Evolutionary conservation across 92 coral and sea anemone genomes (phyloP), one percentile per base, ranked within the genome.

Genomic region (Umimayanthus kanabou): DNA sequence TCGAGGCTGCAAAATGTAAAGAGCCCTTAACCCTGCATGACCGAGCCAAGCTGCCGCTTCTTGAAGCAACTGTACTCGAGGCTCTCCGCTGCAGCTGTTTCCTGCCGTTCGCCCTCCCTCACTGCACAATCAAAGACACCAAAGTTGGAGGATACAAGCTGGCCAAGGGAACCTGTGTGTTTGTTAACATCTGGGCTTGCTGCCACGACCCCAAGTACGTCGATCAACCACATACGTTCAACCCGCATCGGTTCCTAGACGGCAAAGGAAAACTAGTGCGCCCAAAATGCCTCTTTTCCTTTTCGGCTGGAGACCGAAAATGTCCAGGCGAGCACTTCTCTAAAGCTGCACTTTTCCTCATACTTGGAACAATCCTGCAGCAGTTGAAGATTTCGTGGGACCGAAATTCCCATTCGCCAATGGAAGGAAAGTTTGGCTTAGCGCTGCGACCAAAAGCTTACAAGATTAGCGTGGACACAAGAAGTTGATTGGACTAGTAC

Each of bases 31-130:
- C 94, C 4, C 91, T 97, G 74, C 84, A 91, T 55, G 99, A 97
- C 92, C 92, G 80, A 89, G 86, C 86, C 69, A 92, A 89, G 43
- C 89, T 97, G 79, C 99, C 98, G 16, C 95, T 95, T 57, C 92
- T 95, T 33, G 98, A 97, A 80, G 99, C 99, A 37, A 95, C 98
- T 50, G 92, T 97, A 20, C 90, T 95, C 65, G 99, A 97, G 89
- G 92, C 88, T 20, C 94, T 97, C 1, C 96, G 99, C 61, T 77
- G 87, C 76, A 97, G 99, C 91, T 91, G 98, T 71, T 94, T 95
- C 74, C 71, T 94, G 64, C 99, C 99, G 39, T 94, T 95, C 55
- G 99, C 97, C n/a, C 77, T 97, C 55, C 99, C 99, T 6, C 99
- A 97, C 84, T 97, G 91, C 92, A 96, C 99, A 29, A 93, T 90